Evolutionary conservation across 30 jellyfish, hydroid and myxozoan genomes (phyloP), one percentile per base, ranked within the genome.

Genomic region (Aurelia sp.): DNA sequence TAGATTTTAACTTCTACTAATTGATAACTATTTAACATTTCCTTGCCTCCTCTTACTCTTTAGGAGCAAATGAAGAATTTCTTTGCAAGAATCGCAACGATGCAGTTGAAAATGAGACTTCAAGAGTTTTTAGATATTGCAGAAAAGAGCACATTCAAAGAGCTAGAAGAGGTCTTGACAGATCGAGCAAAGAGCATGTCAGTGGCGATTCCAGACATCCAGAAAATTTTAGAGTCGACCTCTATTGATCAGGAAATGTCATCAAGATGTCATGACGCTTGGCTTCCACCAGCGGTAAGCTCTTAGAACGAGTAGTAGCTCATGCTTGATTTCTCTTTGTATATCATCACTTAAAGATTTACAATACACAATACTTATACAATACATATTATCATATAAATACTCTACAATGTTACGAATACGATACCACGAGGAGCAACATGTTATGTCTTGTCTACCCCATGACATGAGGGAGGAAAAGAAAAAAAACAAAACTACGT

Each of bases 261-360:
- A 74, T 30, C 79, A 31, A 86, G 85, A 35, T 86, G 96, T 62
- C 96, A 86, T 55, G 17, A 75, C n/a, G 96, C 30, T 17, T 86
- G 96, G 96, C 62, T 72, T 21, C 96, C 93, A 84, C 84, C 90
- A 40, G 37, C 13, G 89, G 96, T 86, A 62, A 12, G 76, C 22
- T 33, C 6, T 20, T 47, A 4, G 5, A 58, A 18, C 50, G 12
- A 30, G 18, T 40, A 37, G 10, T 15, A 48, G 17, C 79, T 17
- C 8, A 18, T 35, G 16, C 35, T 19, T 60, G 19, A 16, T 78
- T 60, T 47, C 52, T 13, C 1, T 52, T 27, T 75, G 2, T 23
- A 58, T 57, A 8, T 7, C 19, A 20, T 10, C 37, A 7, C 2
- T 22, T n/a, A 9, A 17, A 27, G 2, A 2, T 27, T 27, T 27